Evolutionary conservation across 1,140 invertebrate species (phyloP), one percentile per base, ranked within the genome.

Genomic region (Neodiprion virginianus): DNA sequence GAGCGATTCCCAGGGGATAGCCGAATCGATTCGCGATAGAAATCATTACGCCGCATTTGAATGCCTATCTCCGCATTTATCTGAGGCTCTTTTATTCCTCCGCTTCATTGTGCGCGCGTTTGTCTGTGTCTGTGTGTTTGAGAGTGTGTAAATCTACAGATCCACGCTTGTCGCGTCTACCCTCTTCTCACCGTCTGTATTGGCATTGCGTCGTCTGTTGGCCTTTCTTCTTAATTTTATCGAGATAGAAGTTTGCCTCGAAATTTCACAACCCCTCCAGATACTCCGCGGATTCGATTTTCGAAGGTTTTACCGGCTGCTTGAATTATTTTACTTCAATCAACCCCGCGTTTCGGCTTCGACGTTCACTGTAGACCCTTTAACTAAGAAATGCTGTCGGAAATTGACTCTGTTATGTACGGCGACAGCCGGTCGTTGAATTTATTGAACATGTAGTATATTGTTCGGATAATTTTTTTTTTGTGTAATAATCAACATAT

Each of bases 21-120:
- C 77, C 12, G 17, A 88, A 88, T 89, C 87, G 86, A 89, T 88
- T 88, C 82, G 85, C 81, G 82, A 87, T 87, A 85, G 85, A 88
- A 89, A 88, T 89, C 87, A 88, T 89, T 88, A 87, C 84, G 81
- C 82, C 80, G 85, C 83, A 88, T 88, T 88, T 88, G 82, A 85
- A 88, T 88, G 83, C 86, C 84, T 87, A 88, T 88, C 86, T 87
- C 81, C 76, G 79, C 84, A 88, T 86, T 86, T 86, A 88, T 88
- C 86, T 88, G 75, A 77, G 72, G 71, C 71, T 78, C 78, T 76
- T 75, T 61, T 17, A 61, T 61, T 72, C 40, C 71, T 74, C 71
- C 76, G 47, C 69, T 72, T 48, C 61, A 28, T 65, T 71, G 66
- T 69, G 67, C 67, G 65, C 72, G 69, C 71, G 53, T 67, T 69